Conservation (phyloP, 2,797 vertebrate genomes). For the Lagorchestes hirsutus region DNA sequence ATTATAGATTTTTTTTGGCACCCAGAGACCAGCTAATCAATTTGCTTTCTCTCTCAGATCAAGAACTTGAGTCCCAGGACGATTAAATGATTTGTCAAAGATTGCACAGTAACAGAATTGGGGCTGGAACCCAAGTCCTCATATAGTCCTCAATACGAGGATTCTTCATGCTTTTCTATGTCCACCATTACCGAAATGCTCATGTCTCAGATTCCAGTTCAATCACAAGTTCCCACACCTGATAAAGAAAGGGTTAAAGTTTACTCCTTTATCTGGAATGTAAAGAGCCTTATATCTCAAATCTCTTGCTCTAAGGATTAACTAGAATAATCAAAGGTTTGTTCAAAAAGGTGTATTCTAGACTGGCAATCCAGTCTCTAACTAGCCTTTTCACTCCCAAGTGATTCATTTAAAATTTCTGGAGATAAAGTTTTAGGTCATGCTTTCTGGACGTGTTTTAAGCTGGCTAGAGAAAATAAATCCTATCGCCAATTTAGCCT, state of each 20-base stretch:
- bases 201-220: conserved; percentile 24
- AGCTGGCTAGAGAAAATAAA: conserved; percentile 60
- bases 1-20: neutral
- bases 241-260: conserved; percentile 30
- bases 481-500: conserved; percentile 70
- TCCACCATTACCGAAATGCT: neutral
- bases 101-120: neutral
- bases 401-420: conserved; percentile 62
- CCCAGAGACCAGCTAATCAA: neutral
- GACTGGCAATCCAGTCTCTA: conserved; percentile 7
- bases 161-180: conserved; percentile 33
- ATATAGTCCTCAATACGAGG: conserved; percentile 2
- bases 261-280: conserved; percentile 23
- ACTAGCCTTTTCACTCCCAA: conserved; percentile 14
- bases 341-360: conserved; percentile 26
- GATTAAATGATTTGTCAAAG: neutral
- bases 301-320: conserved; percentile 22
- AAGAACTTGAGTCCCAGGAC: neutral
- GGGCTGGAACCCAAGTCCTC: neutral
- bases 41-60: neutral
- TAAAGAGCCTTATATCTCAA: conserved; percentile 10
- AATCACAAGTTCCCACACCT: neutral
- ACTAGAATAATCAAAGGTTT: conserved; percentile 24
- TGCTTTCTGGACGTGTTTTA: conserved; percentile 62
- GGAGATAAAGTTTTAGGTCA: conserved; percentile 55